Base-by-base conservation (phyloP, 2,888 invertebrate genomes). In the Leucoptera coffeella region DNA sequence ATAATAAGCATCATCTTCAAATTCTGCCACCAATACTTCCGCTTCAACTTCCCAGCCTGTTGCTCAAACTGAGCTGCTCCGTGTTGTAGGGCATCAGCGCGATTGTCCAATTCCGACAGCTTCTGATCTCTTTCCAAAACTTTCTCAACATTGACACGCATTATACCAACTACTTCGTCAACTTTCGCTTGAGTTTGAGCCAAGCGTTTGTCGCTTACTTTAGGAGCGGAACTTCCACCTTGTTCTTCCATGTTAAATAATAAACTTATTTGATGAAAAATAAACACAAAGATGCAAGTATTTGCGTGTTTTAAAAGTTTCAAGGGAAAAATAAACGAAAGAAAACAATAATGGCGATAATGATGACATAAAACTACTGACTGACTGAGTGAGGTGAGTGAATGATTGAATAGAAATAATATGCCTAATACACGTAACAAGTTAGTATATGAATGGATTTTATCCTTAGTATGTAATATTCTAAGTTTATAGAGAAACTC, bases 11-110 rank as follows among this genome's bases (percentile, higher is more conserved):
- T 90, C 89, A 90, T 90, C 77, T 95, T 95, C 61, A 94, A 75
- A 69, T 95, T 95, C 71, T 94, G 92, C 84, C 93, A 85, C 94
- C 94, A 95, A 56, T 91, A 94, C 69, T 95, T 95, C 53, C 92
- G 78, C 71, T 95, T 95, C 40, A 95, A 77, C 73, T 93, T 93
- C 35, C 91, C 92, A 38, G 95, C 94, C 55, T 93, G 93, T 44
- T 94, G 93, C 67, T 95, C 94, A 56, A 95, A 95, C 54, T 94
- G 93, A 37, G 93, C 92, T 31, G 92, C 93, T 31, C 92, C 92
- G 52, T 90, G 87, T 47, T 92, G 91, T 37, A 93, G 67, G 32
- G 93, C 94, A 79, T 95, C 95, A 49, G 94, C 95, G 53, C 94
- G 78, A 53, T 93, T 90, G 50, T 95, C 94, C 40, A 95, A 74